Percentiles rank a stretch among this genome's conserved stretches.
These are phyloP conservation scores for Tigriopus japonicus DNA, from an alignment of 1,140 invertebrate genomes.

Conservation along the genomic window DNA sequence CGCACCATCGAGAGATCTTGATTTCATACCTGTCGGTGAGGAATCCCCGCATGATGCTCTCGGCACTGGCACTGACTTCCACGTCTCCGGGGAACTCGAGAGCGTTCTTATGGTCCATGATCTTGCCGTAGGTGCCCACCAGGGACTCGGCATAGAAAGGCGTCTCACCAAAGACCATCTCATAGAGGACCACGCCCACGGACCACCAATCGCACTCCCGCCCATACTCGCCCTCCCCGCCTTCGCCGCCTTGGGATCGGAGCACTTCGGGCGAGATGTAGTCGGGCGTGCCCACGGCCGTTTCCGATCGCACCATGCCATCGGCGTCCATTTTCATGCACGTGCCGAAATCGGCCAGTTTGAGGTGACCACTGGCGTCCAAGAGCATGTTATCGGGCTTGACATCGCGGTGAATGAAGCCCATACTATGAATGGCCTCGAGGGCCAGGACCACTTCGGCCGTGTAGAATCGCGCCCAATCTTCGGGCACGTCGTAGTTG, in stretches of 20 bases:
- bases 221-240: conserved; percentile 66
- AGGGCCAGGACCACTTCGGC: conserved; percentile 95
- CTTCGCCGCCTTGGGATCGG: conserved; percentile 69
- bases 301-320: conserved; percentile 83
- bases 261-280: conserved; percentile 98
- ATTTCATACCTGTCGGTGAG: conserved; percentile 66
- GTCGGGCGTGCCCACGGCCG: conserved; percentile 95
- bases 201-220: conserved; percentile 99
- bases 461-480: conserved; percentile 98
- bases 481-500: conserved; percentile 95
- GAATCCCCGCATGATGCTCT: conserved; percentile 78
- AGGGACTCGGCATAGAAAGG: conserved; percentile 97
- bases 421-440: conserved; percentile 96
- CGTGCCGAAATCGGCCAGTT: conserved; percentile 96
- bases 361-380: conserved; percentile 83
- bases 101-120: conserved; percentile 96
- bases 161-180: conserved; percentile 97
- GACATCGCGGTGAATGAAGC: conserved; percentile 96
- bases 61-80: conserved; percentile 75
- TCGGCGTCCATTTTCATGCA: conserved; percentile 95
- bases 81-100: conserved; percentile 84
- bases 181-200: conserved; percentile 93
- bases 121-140: conserved; percentile 94
- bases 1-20: too few species aligned
- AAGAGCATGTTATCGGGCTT: conserved; percentile 98